phyloP scores from a whole-genome alignment of 2,797 vertebrate genomes.

The Ctenopoma multispine region DNA sequence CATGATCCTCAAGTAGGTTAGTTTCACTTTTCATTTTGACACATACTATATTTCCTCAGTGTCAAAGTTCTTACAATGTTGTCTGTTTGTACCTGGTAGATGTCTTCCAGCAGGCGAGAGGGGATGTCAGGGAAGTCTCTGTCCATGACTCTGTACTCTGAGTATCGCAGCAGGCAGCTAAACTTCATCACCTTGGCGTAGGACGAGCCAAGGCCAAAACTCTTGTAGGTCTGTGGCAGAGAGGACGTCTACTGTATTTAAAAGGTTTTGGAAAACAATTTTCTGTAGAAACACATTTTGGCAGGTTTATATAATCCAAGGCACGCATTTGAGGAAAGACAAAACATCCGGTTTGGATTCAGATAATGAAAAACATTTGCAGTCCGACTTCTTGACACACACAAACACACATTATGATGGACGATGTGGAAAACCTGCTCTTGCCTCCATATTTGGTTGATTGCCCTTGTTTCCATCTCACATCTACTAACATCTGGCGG shows the following conservation, averaged over 20 bases:
- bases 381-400: neutral
- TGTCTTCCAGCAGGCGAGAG: slow-evolving; percentile 68
- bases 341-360: neutral
- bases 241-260: neutral
- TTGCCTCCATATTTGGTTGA: slow-evolving; percentile 15
- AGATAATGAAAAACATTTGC: neutral
- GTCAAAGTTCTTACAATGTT: neutral
- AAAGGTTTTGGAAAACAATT: neutral
- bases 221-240: slow-evolving; percentile 75
- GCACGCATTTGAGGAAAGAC: neutral
- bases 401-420: neutral
- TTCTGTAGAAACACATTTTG: no score
- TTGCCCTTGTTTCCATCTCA: slow-evolving; percentile 28
- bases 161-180: slow-evolving; percentile 67
- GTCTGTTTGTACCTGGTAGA: slow-evolving; percentile 74
- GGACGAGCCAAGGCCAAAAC: slow-evolving; percentile 79
- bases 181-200: slow-evolving; percentile 82
- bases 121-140: slow-evolving; percentile 75
- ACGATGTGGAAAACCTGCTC: slow-evolving; percentile 38
- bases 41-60: neutral
- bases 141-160: slow-evolving; percentile 50
- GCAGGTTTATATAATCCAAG: neutral
- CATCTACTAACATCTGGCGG: slow-evolving; percentile 47
- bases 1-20: neutral
- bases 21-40: neutral